Percentiles rank a stretch among this genome's conserved stretches.
These are phyloP conservation scores for Creontiades dilutus DNA, from an alignment of 2,888 invertebrate species.

Conservation along the genomic window DNA sequence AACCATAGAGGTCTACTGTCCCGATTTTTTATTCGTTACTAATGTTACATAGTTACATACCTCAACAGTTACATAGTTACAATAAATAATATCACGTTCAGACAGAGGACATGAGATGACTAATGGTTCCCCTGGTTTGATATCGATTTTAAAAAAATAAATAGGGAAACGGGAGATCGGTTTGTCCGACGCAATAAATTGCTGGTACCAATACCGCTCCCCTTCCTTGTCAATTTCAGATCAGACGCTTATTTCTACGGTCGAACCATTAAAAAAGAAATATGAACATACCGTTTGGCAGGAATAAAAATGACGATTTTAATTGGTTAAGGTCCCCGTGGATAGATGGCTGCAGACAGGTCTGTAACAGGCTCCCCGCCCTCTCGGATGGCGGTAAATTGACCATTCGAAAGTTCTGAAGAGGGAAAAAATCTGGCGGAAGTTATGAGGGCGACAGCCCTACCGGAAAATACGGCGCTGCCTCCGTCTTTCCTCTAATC, in stretches of 20 bases:
- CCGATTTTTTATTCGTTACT: no score
- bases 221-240: not conserved
- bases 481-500: constrained; percentile 24
- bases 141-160: no score
- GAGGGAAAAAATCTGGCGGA: constrained; percentile 52
- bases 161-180: no score
- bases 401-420: constrained; percentile 44
- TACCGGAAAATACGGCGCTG: constrained; percentile 37
- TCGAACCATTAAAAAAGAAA: constrained; percentile 42
- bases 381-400: constrained; percentile 15
- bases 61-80: no score
- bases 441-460: constrained; percentile 52
- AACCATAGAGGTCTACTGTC: no score
- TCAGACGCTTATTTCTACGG: constrained; percentile 38
- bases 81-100: no score
- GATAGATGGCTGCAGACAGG: constrained; percentile 45
- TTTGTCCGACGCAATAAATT: not conserved
- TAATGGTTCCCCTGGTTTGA: no score
- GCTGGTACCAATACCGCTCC: not conserved
- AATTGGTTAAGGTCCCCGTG: constrained; percentile 43
- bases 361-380: constrained; percentile 30
- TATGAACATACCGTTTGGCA: constrained; percentile 30
- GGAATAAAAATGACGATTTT: constrained; percentile 53
- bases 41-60: no score
- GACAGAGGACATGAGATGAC: no score